phyloP scores from a whole-genome alignment of 1,140 invertebrate species.

The Nasonia giraulti region DNA sequence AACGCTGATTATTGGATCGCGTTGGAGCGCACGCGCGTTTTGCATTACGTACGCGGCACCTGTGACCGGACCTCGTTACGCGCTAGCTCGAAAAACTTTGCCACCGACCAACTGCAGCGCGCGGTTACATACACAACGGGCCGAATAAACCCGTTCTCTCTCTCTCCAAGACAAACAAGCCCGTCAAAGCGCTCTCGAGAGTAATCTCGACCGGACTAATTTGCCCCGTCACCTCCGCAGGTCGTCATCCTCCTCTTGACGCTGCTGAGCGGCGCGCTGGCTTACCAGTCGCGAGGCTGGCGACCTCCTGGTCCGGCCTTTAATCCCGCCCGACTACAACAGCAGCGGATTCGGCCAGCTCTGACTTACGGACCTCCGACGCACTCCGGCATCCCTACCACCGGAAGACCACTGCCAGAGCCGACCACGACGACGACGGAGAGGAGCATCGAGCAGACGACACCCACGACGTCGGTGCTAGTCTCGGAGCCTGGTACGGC shows the following conservation, averaged over 20 bases:
- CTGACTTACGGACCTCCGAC: constrained; percentile 59
- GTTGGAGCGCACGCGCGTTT: neutral
- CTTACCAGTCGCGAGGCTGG: constrained; percentile 65
- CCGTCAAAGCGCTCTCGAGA: neutral
- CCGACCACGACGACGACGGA: constrained; percentile 60
- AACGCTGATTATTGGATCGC: neutral
- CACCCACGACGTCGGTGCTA: constrained; percentile 46
- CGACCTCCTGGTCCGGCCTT: constrained; percentile 64
- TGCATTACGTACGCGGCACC: neutral
- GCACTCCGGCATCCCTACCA: constrained; percentile 46
- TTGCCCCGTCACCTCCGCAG: neutral
- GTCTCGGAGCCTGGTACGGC: constrained; percentile 41
- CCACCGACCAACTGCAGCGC: neutral
- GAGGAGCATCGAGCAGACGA: constrained; percentile 64
- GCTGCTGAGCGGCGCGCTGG: constrained; percentile 55
- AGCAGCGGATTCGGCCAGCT: constrained; percentile 40
- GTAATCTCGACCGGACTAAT: neutral
- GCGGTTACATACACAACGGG: neutral
- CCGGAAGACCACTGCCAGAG: constrained; percentile 54
- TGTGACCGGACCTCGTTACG: neutral
- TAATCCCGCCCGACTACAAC: constrained; percentile 59
- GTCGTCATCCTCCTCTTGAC: neutral
- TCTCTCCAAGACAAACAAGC: neutral
- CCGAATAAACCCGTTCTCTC: neutral
- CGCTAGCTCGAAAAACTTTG: no score